Evolutionary conservation across 1,140 invertebrate species (phyloP).

Genomic region (Drosophila kepulauana): DNA sequence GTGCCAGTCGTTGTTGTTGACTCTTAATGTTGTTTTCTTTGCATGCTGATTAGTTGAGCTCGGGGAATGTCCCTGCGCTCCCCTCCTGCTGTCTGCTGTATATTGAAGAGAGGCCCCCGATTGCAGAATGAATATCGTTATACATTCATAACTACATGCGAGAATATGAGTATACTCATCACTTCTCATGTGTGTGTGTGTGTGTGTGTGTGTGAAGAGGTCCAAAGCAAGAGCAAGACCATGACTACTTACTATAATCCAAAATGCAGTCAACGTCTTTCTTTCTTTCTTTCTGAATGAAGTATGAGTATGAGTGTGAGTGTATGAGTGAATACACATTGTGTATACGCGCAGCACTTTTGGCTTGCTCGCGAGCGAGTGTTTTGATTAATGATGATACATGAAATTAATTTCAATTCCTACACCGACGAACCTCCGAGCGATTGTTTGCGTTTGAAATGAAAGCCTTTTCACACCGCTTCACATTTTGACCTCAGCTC

Average conservation of each 20-base stretch:
- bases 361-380: slow-evolving; percentile 62
- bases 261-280: slow-evolving; percentile 37
- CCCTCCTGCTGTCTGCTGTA: background rate
- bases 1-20: slow-evolving; percentile 80
- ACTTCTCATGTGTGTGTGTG: background rate
- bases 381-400: slow-evolving; percentile 84
- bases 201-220: slow-evolving; percentile 39
- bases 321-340: slow-evolving; percentile 26
- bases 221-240: slow-evolving; percentile 31
- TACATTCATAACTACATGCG: slow-evolving; percentile 45
- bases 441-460: slow-evolving; percentile 82
- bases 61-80: slow-evolving; percentile 62
- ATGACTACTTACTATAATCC: slow-evolving; percentile 49
- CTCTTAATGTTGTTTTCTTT: slow-evolving; percentile 84
- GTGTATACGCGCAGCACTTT: slow-evolving; percentile 54
- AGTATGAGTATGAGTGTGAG: slow-evolving; percentile 18
- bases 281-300: slow-evolving; percentile 24
- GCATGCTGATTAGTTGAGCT: slow-evolving; percentile 81
- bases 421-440: slow-evolving; percentile 45
- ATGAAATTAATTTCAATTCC: slow-evolving; percentile 83
- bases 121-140: slow-evolving; percentile 80
- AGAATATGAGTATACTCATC: slow-evolving; percentile 23
- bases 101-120: slow-evolving; percentile 24
- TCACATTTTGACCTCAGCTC: slow-evolving; percentile 28
- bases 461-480: slow-evolving; percentile 79